phyloP scores from a whole-genome alignment of 2,797 vertebrate genomes.

The Selene dorsalis region DNA sequence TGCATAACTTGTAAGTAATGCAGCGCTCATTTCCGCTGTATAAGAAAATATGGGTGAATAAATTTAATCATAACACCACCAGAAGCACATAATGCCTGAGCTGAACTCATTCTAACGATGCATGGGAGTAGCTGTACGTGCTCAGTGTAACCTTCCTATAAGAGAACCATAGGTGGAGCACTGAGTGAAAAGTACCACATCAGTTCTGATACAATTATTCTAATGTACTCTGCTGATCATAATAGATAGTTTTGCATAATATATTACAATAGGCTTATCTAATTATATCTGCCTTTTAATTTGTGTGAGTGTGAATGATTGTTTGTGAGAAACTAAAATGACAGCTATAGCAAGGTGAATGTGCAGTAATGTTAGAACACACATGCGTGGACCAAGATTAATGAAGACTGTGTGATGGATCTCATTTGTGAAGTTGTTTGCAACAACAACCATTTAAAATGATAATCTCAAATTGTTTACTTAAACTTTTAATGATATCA shows the following conservation, averaged over 20 bases:
- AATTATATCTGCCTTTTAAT: no score
- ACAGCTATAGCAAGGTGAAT: neutral
- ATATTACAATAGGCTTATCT: no score
- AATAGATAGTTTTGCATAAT: neutral
- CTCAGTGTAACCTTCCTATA: conserved; percentile 6
- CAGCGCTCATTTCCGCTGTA: neutral
- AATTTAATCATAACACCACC: conserved; percentile 20
- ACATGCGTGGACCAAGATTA: neutral
- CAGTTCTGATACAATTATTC: conserved; percentile 12
- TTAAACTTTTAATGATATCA: neutral
- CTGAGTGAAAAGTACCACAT: neutral
- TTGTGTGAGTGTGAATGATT: no score
- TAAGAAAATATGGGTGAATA: conserved; percentile 13
- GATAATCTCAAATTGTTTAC: conserved; percentile 1
- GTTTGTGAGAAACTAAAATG: conserved; percentile 2
- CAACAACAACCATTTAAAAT: neutral
- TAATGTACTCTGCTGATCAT: conserved; percentile 12
- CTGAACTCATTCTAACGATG: conserved; percentile 31
- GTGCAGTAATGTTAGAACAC: neutral
- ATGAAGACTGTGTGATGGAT: neutral
- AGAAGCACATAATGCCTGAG: conserved; percentile 4
- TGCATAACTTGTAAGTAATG: conserved; percentile 3
- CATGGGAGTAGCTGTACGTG: conserved; percentile 1
- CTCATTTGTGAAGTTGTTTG: neutral
- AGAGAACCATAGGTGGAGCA: conserved; percentile 8